Base-by-base conservation (phyloP, 2,797 vertebrate genomes). In the Acropternis orthonyx region DNA sequence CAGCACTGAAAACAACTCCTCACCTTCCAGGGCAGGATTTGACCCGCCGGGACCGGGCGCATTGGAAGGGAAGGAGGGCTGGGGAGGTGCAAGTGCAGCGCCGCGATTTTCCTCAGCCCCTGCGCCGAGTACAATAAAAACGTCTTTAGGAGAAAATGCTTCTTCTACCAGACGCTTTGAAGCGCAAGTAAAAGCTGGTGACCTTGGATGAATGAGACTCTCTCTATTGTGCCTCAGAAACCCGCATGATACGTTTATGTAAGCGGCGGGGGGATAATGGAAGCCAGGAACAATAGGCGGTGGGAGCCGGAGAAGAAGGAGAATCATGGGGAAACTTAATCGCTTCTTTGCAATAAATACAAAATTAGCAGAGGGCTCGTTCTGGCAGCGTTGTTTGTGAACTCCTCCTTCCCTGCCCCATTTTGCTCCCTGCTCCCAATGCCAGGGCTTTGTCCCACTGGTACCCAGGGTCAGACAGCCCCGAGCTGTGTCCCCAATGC, bases 121-220 rank as follows among this genome's bases (percentile, higher is more conserved):
- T 46, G 74, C n/a, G 2, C 73, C 1, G 18, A 81, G 87, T 39
- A 66, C 77, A 91, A 89, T 37, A 28, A 68, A 88, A 90, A 51
- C 27, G 0, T 88, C 91, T 83, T 89, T 8, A 56, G 85, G 83
- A 93, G 80, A 82, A 93, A 95, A 90, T 2, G 46, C 76, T 95
- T 26, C 92, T 95, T 79, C 91, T 67, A 59, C 46, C 54, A 68
- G 95, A 94, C 8, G 92, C 96, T 97, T 87, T 95, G 95, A 96
- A 96, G 93, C 48, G 36, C 95, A 85, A 96, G 95, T 89, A 92
- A 96, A 94, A 94, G 94, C 93, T 46, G 80, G 84, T 96, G 97
- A 97, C 94, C 95, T 98, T 97, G 97, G 85, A 67, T 95, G 94
- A 91, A 68, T 56, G 80, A 74, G 74, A 62, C 39, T 65, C 51